Evolutionary conservation across 1,140 invertebrate genomes (phyloP).

Genomic region (Carcinoscorpius rotundicauda): DNA sequence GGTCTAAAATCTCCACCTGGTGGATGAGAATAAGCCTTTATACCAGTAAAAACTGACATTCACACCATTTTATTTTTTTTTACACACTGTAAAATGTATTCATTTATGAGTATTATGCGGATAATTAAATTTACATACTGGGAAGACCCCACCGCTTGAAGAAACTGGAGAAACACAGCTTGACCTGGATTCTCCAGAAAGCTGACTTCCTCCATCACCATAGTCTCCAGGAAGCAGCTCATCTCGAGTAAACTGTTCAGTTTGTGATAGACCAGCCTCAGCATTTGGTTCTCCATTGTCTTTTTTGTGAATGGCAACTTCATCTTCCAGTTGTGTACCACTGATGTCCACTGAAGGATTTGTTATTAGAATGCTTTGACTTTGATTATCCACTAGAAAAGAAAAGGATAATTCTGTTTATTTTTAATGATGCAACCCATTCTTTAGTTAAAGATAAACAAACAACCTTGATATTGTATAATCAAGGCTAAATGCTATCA

Average conservation of each 20-base stretch:
- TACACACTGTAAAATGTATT: not conserved
- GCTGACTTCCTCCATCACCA: slow-evolving; percentile 29
- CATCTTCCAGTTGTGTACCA: slow-evolving; percentile 6
- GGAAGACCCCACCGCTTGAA: slow-evolving; percentile 74
- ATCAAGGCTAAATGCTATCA: too few relatives aligned
- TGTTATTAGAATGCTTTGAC: slow-evolving; percentile 32
- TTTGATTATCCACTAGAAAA: slow-evolving; percentile 10
- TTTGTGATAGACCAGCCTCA: too few relatives aligned
- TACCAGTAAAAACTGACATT: too few relatives aligned
- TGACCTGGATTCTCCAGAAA: slow-evolving; percentile 38
- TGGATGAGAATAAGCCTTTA: slow-evolving; percentile 11
- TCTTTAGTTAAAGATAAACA: too few relatives aligned
- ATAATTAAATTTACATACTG: slow-evolving; percentile 42
- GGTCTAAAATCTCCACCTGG: slow-evolving; percentile 67
- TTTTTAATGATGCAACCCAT: too few relatives aligned
- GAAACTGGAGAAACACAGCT: slow-evolving; percentile 62
- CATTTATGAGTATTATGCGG: not conserved
- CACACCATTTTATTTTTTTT: too few relatives aligned
- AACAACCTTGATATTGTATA: too few relatives aligned
- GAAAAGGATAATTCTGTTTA: too few relatives aligned
- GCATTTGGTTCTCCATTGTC: too few relatives aligned
- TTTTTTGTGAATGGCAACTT: too few relatives aligned
- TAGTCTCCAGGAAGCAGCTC: slow-evolving; percentile 24
- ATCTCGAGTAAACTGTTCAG: not conserved
- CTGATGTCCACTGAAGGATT: slow-evolving; percentile 37